Evolutionary conservation across 2,113 vertebrate genomes (phyloP).

Genomic region (Chelonoidis abingdonii): DNA sequence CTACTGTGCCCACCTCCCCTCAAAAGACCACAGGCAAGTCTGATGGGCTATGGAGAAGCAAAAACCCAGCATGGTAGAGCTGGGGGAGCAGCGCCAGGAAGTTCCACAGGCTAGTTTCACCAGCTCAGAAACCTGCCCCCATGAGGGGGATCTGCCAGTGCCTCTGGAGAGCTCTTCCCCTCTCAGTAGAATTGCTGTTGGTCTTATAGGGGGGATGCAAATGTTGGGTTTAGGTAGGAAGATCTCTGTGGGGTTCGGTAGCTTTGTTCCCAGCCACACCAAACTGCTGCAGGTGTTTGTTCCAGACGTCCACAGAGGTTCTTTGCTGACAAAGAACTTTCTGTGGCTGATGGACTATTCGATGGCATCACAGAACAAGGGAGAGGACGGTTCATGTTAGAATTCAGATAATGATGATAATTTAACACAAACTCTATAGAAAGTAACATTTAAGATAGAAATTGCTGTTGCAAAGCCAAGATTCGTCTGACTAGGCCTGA

Average conservation of each 20-base stretch:
- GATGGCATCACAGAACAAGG: background rate
- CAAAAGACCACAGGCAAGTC: background rate
- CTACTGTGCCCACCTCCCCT: background rate
- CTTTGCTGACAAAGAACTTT: background rate
- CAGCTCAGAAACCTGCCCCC: background rate
- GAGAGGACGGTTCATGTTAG: background rate
- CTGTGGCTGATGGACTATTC: background rate
- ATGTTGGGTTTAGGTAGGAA: background rate
- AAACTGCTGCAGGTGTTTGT: rapidly evolving
- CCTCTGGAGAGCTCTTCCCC: background rate
- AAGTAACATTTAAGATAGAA: background rate
- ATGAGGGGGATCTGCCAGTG: rapidly evolving
- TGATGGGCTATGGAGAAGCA: background rate
- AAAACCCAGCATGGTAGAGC: rapidly evolving
- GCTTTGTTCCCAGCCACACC: background rate
- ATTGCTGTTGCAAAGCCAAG: background rate
- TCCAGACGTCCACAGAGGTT: background rate
- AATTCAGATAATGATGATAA: background rate
- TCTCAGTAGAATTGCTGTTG: background rate
- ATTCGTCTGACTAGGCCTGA: background rate
- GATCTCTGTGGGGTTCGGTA: background rate
- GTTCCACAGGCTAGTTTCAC: background rate
- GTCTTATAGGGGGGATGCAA: background rate
- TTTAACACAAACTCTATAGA: background rate
- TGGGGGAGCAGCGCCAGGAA: background rate